Conservation (phyloP, 2,888 invertebrate species). For the Caenorhabditis zanzibari region DNA sequence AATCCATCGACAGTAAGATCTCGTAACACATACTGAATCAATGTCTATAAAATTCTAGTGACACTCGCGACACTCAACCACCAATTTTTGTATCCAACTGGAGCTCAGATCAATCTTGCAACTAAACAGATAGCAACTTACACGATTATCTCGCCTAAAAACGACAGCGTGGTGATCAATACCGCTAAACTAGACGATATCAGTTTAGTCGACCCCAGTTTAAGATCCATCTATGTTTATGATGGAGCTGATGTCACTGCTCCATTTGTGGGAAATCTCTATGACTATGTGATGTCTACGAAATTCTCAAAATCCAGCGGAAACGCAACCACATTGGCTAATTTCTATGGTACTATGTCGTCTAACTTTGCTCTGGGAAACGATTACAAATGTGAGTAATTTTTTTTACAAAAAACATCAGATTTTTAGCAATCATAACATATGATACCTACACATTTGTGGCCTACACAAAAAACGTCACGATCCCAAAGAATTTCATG, state of each 20-base stretch:
- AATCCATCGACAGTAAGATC: not conserved
- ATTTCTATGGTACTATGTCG: slow-evolving; percentile 6
- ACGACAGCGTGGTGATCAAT: slow-evolving; percentile 20
- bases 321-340: slow-evolving; percentile 15
- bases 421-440: slow-evolving; percentile 1
- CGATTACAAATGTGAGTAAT: slow-evolving; percentile 2
- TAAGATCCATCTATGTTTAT: slow-evolving; percentile 15
- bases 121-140: not conserved
- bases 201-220: not conserved
- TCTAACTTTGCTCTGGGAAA: slow-evolving; percentile 11
- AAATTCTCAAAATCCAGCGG: slow-evolving; percentile 7
- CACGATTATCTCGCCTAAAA: slow-evolving; percentile 3
- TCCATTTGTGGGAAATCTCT: slow-evolving; percentile 23
- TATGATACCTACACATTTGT: slow-evolving; percentile 16
- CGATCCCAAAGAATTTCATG: slow-evolving; percentile 12
- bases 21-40: not conserved
- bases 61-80: not conserved
- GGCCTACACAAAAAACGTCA: slow-evolving; percentile 1
- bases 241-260: slow-evolving; percentile 29
- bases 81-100: not conserved
- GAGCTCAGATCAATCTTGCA: not conserved
- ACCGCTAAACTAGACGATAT: not conserved
- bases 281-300: slow-evolving; percentile 16
- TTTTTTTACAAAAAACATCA: not conserved
- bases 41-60: slow-evolving; percentile 1